Base-by-base conservation (phyloP, 2,113 vertebrate species). In the Leucopsar rothschildi region DNA sequence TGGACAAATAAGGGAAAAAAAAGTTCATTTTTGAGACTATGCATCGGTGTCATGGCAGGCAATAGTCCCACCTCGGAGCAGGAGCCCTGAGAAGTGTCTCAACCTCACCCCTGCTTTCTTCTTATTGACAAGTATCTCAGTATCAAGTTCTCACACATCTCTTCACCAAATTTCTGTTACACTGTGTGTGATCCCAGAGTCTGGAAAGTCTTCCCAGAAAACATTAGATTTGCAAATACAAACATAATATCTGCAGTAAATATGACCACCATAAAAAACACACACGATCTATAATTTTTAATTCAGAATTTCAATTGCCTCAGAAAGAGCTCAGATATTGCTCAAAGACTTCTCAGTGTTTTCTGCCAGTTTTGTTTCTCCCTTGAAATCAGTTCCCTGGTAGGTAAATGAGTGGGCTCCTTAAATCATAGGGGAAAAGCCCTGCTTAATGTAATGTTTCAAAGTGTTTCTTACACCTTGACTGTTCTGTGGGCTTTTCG, bases 1-100 rank as follows among this genome's bases (percentile, higher is more conserved):
- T 85, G 92, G 95, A 83, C 89, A 91, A 94, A 72, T n/a, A 61
- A 28, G 35, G 56, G 19, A 57, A 60, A 40, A 82, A 82, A 64
- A 55, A 56, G 4, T 42, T 57, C 15, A 20, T 73, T 81, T 95
- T 70, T 69, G 76, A 77, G 24, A 20, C 14, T 22, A 1, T 39
- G 15, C 3, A 0, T 0, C 6, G 20, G 24, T 50, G 33, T 44
- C 15, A 13, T 15, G 60, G 42, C 23, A 73, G 59, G 17, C 8
- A 6, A 14, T 28, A 23, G n/a, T 50, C n/a, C 18, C 20, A 11
- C 25, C 2, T 4, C 10, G 4, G 37, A 37, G 39, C 65, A 73
- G 68, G 42, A 73, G 19, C 16, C 39, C 28, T 3, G 5, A 56
- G 61, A 44, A 57, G 11, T 15, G 14, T 28, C 16, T 29, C 40